phyloP scores from a whole-genome alignment of 2,888 invertebrate genomes.

The Andrena minutula region DNA sequence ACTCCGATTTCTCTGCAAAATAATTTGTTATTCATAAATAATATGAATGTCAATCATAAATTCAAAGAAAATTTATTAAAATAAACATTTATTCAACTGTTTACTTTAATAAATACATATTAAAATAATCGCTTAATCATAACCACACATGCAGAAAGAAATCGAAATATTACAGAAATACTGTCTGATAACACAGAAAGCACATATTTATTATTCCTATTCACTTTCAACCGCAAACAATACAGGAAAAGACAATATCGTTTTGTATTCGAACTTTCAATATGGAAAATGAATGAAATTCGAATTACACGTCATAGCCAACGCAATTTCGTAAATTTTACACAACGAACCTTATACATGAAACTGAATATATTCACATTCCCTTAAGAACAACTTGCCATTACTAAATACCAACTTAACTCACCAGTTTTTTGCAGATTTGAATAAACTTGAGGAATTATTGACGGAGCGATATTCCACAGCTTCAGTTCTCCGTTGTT shows the following conservation, averaged over 20 bases:
- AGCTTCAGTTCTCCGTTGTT: background rate
- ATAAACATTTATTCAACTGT: too few species aligned
- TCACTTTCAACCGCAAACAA: too few species aligned
- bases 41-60: too few species aligned
- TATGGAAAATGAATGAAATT: background rate
- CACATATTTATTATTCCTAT: too few species aligned
- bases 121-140: too few species aligned
- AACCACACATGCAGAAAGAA: background rate
- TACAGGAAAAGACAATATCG: background rate
- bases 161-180: background rate
- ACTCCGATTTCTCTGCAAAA: conserved; percentile 8
- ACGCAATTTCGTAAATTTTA: background rate
- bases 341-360: too few species aligned
- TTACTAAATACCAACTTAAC: conserved; percentile 4
- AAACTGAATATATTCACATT: background rate
- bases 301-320: background rate
- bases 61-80: too few species aligned
- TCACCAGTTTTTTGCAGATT: conserved; percentile 1
- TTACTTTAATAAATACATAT: too few species aligned
- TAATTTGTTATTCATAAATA: too few species aligned
- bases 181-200: too few species aligned
- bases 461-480: too few species aligned
- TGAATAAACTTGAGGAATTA: background rate
- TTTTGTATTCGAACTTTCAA: background rate
- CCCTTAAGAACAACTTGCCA: background rate